phyloP scores from a whole-genome alignment of 1,140 invertebrate genomes.

The Drosophila carrolli region DNA sequence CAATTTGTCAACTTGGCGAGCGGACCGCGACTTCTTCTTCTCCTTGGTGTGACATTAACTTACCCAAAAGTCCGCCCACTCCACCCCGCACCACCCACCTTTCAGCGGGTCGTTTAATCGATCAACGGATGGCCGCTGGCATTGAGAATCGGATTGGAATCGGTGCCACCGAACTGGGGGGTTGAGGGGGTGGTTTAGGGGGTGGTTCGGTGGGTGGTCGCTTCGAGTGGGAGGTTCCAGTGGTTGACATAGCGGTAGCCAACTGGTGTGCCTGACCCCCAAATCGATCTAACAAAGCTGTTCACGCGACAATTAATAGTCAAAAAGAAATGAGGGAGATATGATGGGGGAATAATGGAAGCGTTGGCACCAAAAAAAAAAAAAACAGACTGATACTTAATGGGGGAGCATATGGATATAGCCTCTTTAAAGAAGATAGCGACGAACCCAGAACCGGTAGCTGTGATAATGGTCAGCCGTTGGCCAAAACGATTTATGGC shows the following conservation, averaged over 20 bases:
- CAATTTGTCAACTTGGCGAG: constrained; percentile 67
- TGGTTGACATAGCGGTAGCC: constrained; percentile 60
- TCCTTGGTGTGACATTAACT: constrained; percentile 31
- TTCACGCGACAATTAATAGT: constrained; percentile 81
- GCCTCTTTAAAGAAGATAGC: neutral
- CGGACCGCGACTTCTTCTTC: constrained; percentile 24
- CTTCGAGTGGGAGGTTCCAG: constrained; percentile 24
- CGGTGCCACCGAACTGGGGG: constrained; percentile 51
- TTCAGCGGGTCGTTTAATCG: constrained; percentile 68
- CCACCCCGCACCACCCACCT: constrained; percentile 1
- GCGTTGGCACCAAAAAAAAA: constrained; percentile 26
- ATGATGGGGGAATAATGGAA: neutral
- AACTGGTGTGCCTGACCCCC: constrained; percentile 49
- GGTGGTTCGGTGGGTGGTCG: constrained; percentile 13
- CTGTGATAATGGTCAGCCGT: constrained; percentile 67
- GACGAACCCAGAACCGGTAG: constrained; percentile 50
- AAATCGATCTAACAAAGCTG: constrained; percentile 63
- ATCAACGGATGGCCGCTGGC: constrained; percentile 72
- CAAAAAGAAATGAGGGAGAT: neutral
- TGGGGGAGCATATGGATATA: neutral
- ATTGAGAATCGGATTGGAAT: constrained; percentile 59
- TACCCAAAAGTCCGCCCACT: neutral
- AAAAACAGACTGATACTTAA: neutral
- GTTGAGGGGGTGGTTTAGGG: neutral
- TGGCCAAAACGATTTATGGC: constrained; percentile 46